Conservation (phyloP, 2,888 invertebrate species). For the Myopa tessellatipennis region DNA sequence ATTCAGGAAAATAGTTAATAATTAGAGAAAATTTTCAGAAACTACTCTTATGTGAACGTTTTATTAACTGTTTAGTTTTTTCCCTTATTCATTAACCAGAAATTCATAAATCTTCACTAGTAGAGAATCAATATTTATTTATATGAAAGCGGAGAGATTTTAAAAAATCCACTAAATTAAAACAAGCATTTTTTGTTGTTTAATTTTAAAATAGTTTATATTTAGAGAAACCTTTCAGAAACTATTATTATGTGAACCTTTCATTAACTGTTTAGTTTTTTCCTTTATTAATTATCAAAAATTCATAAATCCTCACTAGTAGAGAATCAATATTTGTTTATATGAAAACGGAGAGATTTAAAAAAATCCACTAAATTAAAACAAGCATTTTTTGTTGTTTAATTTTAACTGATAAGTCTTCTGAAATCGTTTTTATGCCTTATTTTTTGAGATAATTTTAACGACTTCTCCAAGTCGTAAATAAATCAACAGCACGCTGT, state of each 20-base stretch:
- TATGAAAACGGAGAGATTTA: neutral
- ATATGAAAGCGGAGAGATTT: neutral
- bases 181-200: neutral
- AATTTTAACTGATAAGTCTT: conserved; percentile 11
- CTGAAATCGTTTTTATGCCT: conserved; percentile 4
- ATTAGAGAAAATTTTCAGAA: neutral
- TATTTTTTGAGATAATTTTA: conserved; percentile 28
- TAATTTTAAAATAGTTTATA: too few relatives aligned
- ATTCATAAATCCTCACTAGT: neutral
- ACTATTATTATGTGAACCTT: too few relatives aligned
- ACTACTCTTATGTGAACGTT: neutral
- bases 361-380: conserved; percentile 1
- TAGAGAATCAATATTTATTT: neutral
- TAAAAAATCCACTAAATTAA: neutral
- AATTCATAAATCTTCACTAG: neutral
- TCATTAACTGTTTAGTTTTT: too few relatives aligned
- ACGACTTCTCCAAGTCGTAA: conserved; percentile 23
- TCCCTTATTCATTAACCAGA: neutral
- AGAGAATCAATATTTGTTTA: neutral
- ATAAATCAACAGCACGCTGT: conserved; percentile 23
- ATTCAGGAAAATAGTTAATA: too few relatives aligned
- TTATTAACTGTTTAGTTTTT: too few relatives aligned
- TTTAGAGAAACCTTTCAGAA: too few relatives aligned
- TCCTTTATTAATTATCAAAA: neutral
- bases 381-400: neutral